Evolutionary conservation across 2,888 invertebrate genomes (phyloP).

Genomic region (Brenthis hecate): DNA sequence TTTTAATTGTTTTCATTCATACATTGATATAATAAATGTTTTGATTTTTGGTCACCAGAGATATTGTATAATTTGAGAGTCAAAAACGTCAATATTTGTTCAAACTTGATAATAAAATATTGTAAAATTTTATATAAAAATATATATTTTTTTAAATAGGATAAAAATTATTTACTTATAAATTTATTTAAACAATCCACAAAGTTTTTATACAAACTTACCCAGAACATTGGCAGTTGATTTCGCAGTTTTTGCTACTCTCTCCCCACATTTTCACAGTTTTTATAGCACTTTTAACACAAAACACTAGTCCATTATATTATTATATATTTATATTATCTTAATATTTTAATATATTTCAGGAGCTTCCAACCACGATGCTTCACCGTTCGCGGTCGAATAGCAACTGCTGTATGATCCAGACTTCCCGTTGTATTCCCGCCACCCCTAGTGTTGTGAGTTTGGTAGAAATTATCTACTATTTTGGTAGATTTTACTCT

Average conservation of each 20-base stretch:
- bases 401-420: slow-evolving; percentile 34
- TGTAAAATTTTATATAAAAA: no score
- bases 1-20: no score
- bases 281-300: slow-evolving; percentile 19
- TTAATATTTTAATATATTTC: background rate
- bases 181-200: background rate
- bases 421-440: slow-evolving; percentile 37
- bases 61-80: no score
- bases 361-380: background rate
- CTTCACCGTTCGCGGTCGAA: slow-evolving; percentile 18
- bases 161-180: background rate
- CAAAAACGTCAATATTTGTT: no score
- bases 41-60: no score
- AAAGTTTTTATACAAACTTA: slow-evolving; percentile 49
- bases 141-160: background rate
- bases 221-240: slow-evolving; percentile 75
- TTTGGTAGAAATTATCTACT: slow-evolving; percentile 49
- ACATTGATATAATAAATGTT: no score
- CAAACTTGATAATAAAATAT: no score
- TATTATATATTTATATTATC: slow-evolving; percentile 3
- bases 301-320: slow-evolving; percentile 34
- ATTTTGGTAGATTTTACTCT: slow-evolving; percentile 51
- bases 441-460: slow-evolving; percentile 51
- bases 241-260: slow-evolving; percentile 68
- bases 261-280: slow-evolving; percentile 69